These are phyloP conservation scores for Meloidogyne exigua DNA, from an alignment of 1,140 invertebrate genomes.

Conservation along the genomic window DNA sequence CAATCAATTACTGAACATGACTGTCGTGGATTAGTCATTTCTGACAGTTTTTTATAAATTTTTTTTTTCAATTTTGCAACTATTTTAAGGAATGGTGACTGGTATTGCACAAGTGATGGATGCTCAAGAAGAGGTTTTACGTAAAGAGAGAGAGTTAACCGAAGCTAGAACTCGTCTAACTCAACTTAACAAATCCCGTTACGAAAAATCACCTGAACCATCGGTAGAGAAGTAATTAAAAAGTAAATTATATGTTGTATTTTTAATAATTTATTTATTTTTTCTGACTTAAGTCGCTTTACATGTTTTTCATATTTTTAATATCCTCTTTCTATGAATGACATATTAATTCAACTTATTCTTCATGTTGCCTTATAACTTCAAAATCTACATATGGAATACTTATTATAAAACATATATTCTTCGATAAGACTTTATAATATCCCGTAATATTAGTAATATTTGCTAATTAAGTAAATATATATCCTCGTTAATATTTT, in stretches of 20 bases:
- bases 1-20: constrained; percentile 86
- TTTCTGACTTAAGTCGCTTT: too few species aligned
- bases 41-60: constrained; percentile 69
- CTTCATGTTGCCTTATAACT: too few species aligned
- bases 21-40: constrained; percentile 82
- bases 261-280: too few species aligned
- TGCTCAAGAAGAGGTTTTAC: constrained; percentile 75
- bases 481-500: background rate
- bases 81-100: constrained; percentile 28
- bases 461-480: too few species aligned
- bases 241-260: too few species aligned
- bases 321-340: too few species aligned
- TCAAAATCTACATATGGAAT: background rate
- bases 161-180: constrained; percentile 79
- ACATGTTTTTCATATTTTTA: too few species aligned
- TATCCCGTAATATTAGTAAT: too few species aligned
- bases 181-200: constrained; percentile 66
- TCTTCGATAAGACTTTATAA: too few species aligned
- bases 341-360: too few species aligned
- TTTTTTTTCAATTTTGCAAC: background rate
- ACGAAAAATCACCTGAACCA: constrained; percentile 60
- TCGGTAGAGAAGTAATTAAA: constrained; percentile 16
- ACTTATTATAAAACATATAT: too few species aligned
- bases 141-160: constrained; percentile 84
- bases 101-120: constrained; percentile 64